Percentiles rank a stretch among this genome's conserved stretches.
Evolutionary conservation across 1,140 invertebrate species (phyloP).

Genomic region (Ceratitis capitata): DNA sequence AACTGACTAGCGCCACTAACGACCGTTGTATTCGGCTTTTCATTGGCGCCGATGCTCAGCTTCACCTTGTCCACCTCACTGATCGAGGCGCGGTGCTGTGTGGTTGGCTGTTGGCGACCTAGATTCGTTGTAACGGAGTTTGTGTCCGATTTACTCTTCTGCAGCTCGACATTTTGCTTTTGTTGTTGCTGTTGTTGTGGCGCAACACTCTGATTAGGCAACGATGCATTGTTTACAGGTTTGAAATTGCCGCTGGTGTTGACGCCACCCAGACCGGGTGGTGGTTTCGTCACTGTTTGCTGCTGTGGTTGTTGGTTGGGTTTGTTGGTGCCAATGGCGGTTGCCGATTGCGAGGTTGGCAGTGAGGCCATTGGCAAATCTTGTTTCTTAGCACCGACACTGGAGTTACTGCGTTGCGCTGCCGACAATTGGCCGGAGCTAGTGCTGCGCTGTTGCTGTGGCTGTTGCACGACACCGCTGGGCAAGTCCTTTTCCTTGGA

Average conservation of each 20-base stretch:
- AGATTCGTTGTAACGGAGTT: constrained; percentile 26
- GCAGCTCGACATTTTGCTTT: constrained; percentile 35
- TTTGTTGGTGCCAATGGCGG: constrained; percentile 12
- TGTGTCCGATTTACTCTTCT: constrained; percentile 38
- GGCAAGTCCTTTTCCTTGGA: constrained; percentile 44
- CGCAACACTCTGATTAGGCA: constrained; percentile 51
- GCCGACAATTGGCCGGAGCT: neutral
- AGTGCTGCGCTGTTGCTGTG: constrained; percentile 4
- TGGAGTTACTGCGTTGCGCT: neutral
- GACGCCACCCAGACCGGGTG: constrained; percentile 42
- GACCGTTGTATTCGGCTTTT: neutral
- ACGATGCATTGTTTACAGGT: constrained; percentile 38
- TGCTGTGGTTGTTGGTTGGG: constrained; percentile 38
- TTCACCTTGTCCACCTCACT: constrained; percentile 41
- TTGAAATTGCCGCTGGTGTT: constrained; percentile 37
- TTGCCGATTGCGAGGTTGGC: constrained; percentile 30
- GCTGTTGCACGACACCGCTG: neutral
- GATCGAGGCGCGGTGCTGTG: constrained; percentile 6
- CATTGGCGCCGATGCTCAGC: neutral
- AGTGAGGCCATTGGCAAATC: constrained; percentile 42
- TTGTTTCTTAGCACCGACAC: constrained; percentile 31
- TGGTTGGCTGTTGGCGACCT: neutral
- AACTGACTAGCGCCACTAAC: constrained; percentile 41
- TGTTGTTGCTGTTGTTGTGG: constrained; percentile 13
- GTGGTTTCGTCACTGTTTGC: constrained; percentile 43